A percentile compares a stretch with the other conserved stretches of the same genome.
Conservation (phyloP, 2,113 vertebrate species). For the Scartelaos histophorus region DNA sequence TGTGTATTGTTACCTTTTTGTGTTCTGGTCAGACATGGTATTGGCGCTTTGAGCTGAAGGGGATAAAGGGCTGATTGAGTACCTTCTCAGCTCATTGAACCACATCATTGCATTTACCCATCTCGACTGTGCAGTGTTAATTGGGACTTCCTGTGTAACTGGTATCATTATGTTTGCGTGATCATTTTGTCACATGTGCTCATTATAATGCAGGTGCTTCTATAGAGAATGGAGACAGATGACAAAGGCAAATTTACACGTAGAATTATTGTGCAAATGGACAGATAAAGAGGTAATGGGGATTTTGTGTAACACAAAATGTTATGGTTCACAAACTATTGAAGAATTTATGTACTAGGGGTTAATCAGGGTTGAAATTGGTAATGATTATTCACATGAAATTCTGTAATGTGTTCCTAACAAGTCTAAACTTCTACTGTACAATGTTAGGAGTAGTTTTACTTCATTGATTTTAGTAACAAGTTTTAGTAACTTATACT, state of each 20-base stretch:
- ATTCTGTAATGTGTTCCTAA: too few species aligned
- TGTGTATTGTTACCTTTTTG: conserved; percentile 46
- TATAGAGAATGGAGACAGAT: conserved; percentile 7
- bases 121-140: conserved; percentile 41
- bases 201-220: not conserved
- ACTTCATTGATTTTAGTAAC: too few species aligned
- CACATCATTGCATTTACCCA: conserved; percentile 55
- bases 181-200: conserved; percentile 15
- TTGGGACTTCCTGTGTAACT: conserved; percentile 31
- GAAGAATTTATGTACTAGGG: not conserved
- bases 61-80: conserved; percentile 37
- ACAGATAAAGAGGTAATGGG: not conserved
- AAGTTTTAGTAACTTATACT: too few species aligned
- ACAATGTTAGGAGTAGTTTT: too few species aligned
- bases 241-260: not conserved
- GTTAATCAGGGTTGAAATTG: too few species aligned
- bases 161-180: conserved; percentile 31
- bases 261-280: not conserved
- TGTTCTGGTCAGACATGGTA: conserved; percentile 15
- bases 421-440: too few species aligned
- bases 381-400: too few species aligned
- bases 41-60: conserved; percentile 20
- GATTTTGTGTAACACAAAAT: not conserved
- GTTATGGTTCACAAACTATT: not conserved
- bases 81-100: conserved; percentile 60